Base-by-base conservation (phyloP, 2,888 invertebrate genomes). In the Steinernema hermaphroditum region DNA sequence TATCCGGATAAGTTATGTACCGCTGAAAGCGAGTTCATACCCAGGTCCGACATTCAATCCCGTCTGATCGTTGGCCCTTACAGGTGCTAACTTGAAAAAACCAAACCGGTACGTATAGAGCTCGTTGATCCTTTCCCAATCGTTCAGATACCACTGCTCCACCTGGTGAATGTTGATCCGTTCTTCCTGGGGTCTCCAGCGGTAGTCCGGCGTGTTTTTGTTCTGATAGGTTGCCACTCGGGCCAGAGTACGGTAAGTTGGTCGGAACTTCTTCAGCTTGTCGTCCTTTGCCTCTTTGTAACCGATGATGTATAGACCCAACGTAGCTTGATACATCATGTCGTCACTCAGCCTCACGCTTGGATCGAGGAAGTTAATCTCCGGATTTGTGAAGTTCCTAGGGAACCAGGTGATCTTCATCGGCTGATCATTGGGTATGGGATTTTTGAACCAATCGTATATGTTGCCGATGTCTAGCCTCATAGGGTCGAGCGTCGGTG, bases 331-430 rank as follows among this genome's bases (percentile, higher is more conserved):
- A 71, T 85, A 85, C 72, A 85, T 73, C 14, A 82, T 75, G 69
- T 85, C 84, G 72, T 85, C 84, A 44, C 78, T 80, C 37, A 85
- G 77, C 43, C 83, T 72, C 29, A 82, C 70, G 37, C 74, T 49
- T 43, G 78, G 78, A 69, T 78, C 79, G 73, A 79, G 71, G 22
- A 69, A 73, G 72, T 77, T 76, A 27, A 83, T 72, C 37, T 85
- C 83, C 0, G 84, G 84, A 73, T 86, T 84, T 2, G 86, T 86
- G 76, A 86, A 86, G 71, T 86, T 86, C 16, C 85, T 75, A 29
- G 86, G 85, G 72, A 84, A 86, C 86, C 86, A 86, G 0, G 78
- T 76, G 22, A 86, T 73, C 2, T 84, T 85, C 84, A 86, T 85
- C 27, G 80, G 78, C 74, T 77, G 70, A 32, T 68, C 72, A 37